A percentile compares a stretch with the other conserved stretches of the same genome.
Evolutionary conservation across 2,113 vertebrate genomes (phyloP).

Genomic region (Trogon surrucura): DNA sequence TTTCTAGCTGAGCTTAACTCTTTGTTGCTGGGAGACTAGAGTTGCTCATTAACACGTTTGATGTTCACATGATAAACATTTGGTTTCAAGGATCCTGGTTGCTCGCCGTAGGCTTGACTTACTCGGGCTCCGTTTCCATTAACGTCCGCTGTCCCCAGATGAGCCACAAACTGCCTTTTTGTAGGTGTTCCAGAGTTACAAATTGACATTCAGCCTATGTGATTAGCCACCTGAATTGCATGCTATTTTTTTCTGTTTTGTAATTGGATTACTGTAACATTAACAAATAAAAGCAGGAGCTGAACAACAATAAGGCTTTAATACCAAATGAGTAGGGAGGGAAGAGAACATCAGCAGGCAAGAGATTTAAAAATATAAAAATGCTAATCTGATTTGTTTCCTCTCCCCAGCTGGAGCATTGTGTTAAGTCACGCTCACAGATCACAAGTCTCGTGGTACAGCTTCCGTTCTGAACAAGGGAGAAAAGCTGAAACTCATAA

Average conservation of each 20-base stretch:
- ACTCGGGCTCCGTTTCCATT: not conserved
- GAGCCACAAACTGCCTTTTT: not conserved
- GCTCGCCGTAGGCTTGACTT: not conserved
- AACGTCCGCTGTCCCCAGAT: not conserved
- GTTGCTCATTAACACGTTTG: accelerated
- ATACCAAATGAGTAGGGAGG: not conserved
- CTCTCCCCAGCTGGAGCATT: not conserved
- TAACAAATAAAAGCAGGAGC: constrained; percentile 32
- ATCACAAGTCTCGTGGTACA: not conserved
- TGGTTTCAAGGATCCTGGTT: not conserved
- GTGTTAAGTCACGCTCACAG: not conserved
- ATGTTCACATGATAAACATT: not conserved
- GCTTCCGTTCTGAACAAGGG: not conserved
- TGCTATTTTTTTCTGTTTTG: not conserved
- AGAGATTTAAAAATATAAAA: constrained; percentile 32
- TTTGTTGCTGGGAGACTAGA: not conserved
- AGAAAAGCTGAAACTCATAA: not conserved
- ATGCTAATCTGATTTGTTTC: constrained; percentile 37
- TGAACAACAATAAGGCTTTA: not conserved
- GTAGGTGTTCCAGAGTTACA: not conserved
- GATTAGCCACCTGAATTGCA: not conserved
- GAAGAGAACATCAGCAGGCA: constrained; percentile 24
- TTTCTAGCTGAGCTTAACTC: not conserved
- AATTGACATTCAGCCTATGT: not conserved
- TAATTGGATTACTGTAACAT: not conserved